phyloP scores from a whole-genome alignment of 92 coral and sea anemone genomes.

The Nematostella vectensis region DNA sequence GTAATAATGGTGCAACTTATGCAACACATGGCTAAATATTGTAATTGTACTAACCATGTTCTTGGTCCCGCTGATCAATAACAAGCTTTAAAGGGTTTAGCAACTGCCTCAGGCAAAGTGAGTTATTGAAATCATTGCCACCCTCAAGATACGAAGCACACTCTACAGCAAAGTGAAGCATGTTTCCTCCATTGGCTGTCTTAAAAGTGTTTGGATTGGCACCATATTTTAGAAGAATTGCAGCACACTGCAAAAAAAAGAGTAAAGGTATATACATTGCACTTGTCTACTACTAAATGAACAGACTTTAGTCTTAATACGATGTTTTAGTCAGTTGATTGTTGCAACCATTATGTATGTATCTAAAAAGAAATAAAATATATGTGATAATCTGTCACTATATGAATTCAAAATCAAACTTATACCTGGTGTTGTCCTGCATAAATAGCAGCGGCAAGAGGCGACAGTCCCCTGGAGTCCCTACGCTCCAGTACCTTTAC shows the following conservation, averaged over 20 bases:
- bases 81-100: constrained; percentile 30
- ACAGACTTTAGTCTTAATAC: no score
- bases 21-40: no score
- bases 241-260: constrained; percentile 52
- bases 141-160: constrained; percentile 46
- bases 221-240: constrained; percentile 53
- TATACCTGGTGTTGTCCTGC: constrained; percentile 79
- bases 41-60: not conserved
- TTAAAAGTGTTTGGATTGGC: constrained; percentile 38
- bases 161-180: constrained; percentile 84
- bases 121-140: constrained; percentile 20
- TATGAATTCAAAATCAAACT: no score
- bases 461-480: constrained; percentile 52
- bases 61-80: constrained; percentile 3
- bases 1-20: no score
- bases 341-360: no score
- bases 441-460: constrained; percentile 72
- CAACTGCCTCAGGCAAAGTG: constrained; percentile 54
- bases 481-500: constrained; percentile 31
- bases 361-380: no score
- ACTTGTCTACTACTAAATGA: no score
- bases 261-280: no score
- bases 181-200: constrained; percentile 59
- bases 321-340: no score
- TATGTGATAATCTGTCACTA: no score